Percentiles rank a stretch among this genome's conserved stretches.
These are phyloP conservation scores for Dreissena rostriformis DNA, from an alignment of 1,140 invertebrate species.

Conservation along the genomic window DNA sequence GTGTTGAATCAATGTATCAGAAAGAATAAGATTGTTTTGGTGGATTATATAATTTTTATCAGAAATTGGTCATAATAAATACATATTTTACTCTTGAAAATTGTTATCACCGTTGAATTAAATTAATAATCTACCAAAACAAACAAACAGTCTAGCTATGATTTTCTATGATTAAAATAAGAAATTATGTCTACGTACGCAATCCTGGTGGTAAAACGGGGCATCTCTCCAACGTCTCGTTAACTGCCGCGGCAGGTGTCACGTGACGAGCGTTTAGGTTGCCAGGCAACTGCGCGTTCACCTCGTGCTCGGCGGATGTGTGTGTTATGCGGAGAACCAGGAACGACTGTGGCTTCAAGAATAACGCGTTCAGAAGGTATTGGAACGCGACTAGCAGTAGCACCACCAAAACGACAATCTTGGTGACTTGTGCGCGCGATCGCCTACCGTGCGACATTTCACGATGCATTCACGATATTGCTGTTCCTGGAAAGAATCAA, in stretches of 20 bases:
- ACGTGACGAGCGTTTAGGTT: neutral
- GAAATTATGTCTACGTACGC: conserved; percentile 7
- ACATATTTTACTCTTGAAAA: too few species aligned
- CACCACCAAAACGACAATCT: conserved; percentile 11
- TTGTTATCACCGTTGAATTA: neutral
- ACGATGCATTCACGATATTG: too few species aligned
- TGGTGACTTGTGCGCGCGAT: neutral
- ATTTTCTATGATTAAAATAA: neutral
- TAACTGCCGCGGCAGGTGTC: neutral
- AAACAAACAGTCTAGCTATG: neutral
- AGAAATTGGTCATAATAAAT: too few species aligned
- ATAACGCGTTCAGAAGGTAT: conserved; percentile 23
- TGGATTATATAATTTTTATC: too few species aligned
- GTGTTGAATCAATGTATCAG: too few species aligned
- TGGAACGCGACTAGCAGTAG: conserved; percentile 11
- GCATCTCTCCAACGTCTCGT: neutral
- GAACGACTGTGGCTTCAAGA: conserved; percentile 1
- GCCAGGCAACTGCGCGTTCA: neutral
- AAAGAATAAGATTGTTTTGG: too few species aligned
- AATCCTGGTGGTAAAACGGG: conserved; percentile 24
- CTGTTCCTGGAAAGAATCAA: too few species aligned
- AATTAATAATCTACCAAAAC: neutral
- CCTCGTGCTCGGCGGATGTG: neutral
- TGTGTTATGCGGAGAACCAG: conserved; percentile 2
- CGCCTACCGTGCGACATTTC: too few species aligned